A percentile compares a stretch with the other conserved stretches of the same genome.
Evolutionary conservation across 2,888 invertebrate species (phyloP).

Genomic region (Phymatocera aterrima): DNA sequence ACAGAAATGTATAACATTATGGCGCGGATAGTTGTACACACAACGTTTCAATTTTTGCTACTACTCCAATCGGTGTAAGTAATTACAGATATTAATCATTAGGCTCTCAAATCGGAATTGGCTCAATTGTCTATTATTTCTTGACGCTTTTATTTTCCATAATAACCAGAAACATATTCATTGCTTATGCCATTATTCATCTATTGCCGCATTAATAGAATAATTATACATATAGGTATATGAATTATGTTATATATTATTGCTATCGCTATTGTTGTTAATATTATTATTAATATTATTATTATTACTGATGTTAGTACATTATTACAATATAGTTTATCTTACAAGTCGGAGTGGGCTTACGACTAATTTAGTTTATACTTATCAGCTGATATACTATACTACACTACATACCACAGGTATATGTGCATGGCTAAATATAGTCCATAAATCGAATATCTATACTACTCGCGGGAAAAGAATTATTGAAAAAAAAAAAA

Average conservation of each 20-base stretch:
- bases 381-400: background rate
- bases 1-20: no score
- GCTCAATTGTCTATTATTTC: background rate
- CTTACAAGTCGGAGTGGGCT: background rate
- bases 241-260: background rate
- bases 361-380: slow-evolving; percentile 2
- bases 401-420: background rate
- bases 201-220: background rate
- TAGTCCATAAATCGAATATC: background rate
- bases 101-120: background rate
- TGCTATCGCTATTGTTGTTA: background rate
- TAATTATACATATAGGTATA: background rate
- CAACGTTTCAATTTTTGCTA: no score
- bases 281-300: slow-evolving; percentile 6
- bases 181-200: background rate
- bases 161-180: background rate
- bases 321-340: no score
- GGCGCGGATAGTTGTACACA: no score
- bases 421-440: background rate
- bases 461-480: background rate
- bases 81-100: no score
- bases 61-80: no score
- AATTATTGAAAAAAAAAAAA: background rate
- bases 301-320: no score
- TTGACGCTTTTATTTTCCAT: slow-evolving; percentile 12